A percentile compares a stretch with the other conserved stretches of the same genome.
Conservation (phyloP, 2,797 vertebrate genomes). For the Trachurus trachurus region DNA sequence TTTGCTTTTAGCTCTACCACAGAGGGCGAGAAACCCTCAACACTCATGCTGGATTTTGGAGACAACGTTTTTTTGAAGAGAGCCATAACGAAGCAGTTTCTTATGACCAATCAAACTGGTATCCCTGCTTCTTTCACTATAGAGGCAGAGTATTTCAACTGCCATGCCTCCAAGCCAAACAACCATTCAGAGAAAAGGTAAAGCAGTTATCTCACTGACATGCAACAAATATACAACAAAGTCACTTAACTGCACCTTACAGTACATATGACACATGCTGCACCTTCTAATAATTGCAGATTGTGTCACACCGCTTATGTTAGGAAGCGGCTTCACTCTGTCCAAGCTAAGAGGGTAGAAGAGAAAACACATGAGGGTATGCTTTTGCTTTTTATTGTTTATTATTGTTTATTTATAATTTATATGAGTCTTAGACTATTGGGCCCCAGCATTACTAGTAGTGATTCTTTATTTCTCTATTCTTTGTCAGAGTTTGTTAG, state of each 20-base stretch:
- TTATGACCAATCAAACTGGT: conserved; percentile 89
- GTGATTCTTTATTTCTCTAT: conserved; percentile 25
- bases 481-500: conserved; percentile 85
- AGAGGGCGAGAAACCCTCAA: conserved; percentile 13
- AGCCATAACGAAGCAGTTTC: conserved; percentile 80
- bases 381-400: neutral
- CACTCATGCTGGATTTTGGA: conserved; percentile 89
- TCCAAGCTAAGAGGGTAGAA: conserved; percentile 78
- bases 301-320: neutral
- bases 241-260: neutral
- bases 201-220: neutral
- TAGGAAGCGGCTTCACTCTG: conserved; percentile 67
- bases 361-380: conserved; percentile 79
- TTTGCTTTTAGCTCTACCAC: conserved; percentile 65
- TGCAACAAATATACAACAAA: conserved; percentile 36
- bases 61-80: conserved; percentile 81
- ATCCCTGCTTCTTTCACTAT: conserved; percentile 87
- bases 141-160: conserved; percentile 87
- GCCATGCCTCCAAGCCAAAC: conserved; percentile 35
- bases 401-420: neutral
- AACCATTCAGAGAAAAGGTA: conserved; percentile 69
- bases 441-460: neutral
- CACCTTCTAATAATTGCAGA: conserved; percentile 65
- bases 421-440: neutral
- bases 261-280: conserved; percentile 27